These are phyloP conservation scores for Crocodylus rhombifer DNA, from an alignment of 2,797 vertebrate species.

Conservation along the genomic window DNA sequence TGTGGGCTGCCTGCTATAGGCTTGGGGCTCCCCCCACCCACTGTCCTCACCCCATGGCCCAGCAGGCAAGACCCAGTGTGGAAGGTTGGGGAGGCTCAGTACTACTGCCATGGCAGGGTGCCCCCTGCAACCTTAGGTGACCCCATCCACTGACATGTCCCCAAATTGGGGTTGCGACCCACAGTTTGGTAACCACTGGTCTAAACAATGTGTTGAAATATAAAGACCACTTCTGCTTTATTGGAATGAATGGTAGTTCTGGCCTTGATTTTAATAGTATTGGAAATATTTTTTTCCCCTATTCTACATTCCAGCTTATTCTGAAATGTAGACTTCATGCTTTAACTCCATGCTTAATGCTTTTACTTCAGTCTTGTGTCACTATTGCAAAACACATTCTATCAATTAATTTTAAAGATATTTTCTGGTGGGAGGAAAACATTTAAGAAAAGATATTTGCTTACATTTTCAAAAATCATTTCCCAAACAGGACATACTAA, in stretches of 20 bases:
- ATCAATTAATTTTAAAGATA: constrained; percentile 34
- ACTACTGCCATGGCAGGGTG: too few species aligned
- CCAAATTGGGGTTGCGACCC: too few species aligned
- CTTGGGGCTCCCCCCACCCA: too few species aligned
- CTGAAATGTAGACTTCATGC: constrained; percentile 14
- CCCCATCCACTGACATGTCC: too few species aligned
- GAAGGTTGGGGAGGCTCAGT: too few species aligned
- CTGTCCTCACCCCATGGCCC: too few species aligned
- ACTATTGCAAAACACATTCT: constrained; percentile 29
- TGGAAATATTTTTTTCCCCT: neutral
- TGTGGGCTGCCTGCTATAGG: too few species aligned
- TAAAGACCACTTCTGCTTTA: neutral
- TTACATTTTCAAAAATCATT: constrained; percentile 50
- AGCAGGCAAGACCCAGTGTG: too few species aligned
- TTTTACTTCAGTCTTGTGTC: constrained; percentile 26
- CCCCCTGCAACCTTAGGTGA: too few species aligned
- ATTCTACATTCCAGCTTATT: neutral
- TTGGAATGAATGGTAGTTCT: neutral
- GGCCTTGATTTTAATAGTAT: neutral
- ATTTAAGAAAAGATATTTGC: neutral
- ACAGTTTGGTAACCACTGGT: neutral
- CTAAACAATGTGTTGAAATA: neutral
- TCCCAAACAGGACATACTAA: constrained; percentile 57
- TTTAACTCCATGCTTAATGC: constrained; percentile 27
- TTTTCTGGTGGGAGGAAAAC: neutral